Evolutionary conservation across 2,113 vertebrate genomes (phyloP).

Genomic region (Cyprinus carpio): DNA sequence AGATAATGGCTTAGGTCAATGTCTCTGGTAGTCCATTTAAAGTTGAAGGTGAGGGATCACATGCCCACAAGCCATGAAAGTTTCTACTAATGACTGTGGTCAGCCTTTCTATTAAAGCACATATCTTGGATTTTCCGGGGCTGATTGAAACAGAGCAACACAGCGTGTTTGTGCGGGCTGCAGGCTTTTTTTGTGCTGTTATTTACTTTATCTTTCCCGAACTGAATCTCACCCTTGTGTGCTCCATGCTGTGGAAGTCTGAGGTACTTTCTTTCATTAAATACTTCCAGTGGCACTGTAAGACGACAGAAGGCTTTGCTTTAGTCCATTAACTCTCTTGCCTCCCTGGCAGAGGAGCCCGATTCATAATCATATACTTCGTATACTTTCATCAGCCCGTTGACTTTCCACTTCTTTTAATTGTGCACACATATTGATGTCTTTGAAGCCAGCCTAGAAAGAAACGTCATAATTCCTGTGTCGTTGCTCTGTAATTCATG

Average conservation of each 20-base stretch:
- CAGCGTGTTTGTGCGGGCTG: not conserved
- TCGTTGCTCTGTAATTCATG: conserved; percentile 71
- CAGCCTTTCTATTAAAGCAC: conserved; percentile 45
- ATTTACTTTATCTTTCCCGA: not conserved
- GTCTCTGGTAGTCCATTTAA: conserved; percentile 41
- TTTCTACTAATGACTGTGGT: conserved; percentile 33
- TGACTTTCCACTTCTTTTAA: conserved; percentile 44
- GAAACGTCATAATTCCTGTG: conserved; percentile 53
- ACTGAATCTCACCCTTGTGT: conserved; percentile 15
- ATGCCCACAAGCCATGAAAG: conserved; percentile 13
- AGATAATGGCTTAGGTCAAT: conserved; percentile 49
- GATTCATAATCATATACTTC: conserved; percentile 46
- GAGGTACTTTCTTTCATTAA: conserved; percentile 32
- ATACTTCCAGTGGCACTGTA: not conserved
- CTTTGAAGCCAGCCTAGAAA: conserved; percentile 50
- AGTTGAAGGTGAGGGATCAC: conserved; percentile 50
- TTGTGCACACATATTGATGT: conserved; percentile 27
- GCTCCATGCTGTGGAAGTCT: not conserved
- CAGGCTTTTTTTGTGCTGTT: conserved; percentile 1
- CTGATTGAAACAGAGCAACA: conserved; percentile 23
- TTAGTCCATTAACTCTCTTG: conserved; percentile 5
- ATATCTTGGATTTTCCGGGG: conserved; percentile 17
- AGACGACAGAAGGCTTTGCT: conserved; percentile 18
- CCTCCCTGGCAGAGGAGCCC: not conserved
- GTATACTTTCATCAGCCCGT: conserved; percentile 15